Conservation (phyloP, 2,888 invertebrate genomes). For the Noctuana brunneofusca region DNA sequence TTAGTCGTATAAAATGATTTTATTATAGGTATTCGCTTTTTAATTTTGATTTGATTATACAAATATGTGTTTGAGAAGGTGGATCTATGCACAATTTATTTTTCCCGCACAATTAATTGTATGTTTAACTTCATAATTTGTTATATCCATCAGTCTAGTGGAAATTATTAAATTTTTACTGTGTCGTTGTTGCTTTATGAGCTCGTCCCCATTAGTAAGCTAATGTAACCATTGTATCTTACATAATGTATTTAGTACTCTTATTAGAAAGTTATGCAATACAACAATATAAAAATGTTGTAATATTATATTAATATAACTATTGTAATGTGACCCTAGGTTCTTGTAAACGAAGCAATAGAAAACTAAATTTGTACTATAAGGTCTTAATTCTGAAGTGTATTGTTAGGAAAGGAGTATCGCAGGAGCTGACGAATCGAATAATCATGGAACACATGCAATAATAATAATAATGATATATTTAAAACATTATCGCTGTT, state of each 20-base stretch:
- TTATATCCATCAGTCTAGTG: slow-evolving; percentile 16
- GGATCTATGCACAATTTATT: slow-evolving; percentile 36
- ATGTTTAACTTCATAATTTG: slow-evolving; percentile 13
- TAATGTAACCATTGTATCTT: slow-evolving; percentile 20
- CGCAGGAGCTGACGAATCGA: slow-evolving; percentile 6
- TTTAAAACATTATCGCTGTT: slow-evolving; percentile 36
- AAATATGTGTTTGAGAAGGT: slow-evolving; percentile 24
- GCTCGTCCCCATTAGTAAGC: not conserved
- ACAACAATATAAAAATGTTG: slow-evolving; percentile 24
- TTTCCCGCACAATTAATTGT: slow-evolving; percentile 36
- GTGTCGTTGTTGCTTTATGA: slow-evolving; percentile 18
- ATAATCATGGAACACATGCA: slow-evolving; percentile 22
- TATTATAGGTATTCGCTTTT: slow-evolving; percentile 23
- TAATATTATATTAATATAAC: slow-evolving; percentile 5
- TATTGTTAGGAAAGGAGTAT: slow-evolving; percentile 20
- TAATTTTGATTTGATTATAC: slow-evolving; percentile 20
- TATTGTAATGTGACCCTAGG: slow-evolving; percentile 11
- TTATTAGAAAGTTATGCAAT: slow-evolving; percentile 10
- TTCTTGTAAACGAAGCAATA: slow-evolving; percentile 27
- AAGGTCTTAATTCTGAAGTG: slow-evolving; percentile 20
- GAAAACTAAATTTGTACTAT: slow-evolving; percentile 13
- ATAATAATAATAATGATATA: slow-evolving; percentile 19
- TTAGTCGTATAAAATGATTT: slow-evolving; percentile 15
- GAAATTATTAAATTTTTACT: slow-evolving; percentile 18
- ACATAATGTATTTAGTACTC: slow-evolving; percentile 17